Evolutionary conservation across 2,113 vertebrate species (phyloP), one percentile per base, ranked within the genome.

Genomic region (Semicossyphus pulcher): DNA sequence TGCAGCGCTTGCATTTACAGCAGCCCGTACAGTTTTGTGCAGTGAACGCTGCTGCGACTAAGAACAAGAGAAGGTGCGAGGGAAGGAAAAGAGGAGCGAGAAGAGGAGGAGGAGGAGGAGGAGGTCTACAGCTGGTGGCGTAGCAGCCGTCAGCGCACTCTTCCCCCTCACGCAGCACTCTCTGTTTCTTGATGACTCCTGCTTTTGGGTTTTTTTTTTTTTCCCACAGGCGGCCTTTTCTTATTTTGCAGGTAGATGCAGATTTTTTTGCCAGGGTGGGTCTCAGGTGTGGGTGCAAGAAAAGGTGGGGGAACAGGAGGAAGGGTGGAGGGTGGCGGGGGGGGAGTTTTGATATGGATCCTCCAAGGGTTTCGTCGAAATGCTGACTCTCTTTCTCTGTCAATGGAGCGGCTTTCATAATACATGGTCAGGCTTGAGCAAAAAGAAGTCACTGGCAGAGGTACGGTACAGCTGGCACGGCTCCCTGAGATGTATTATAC

Each of bases 201-300:
- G 86, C 47, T 5, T 88, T 91, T 81, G 62, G 72, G 77, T 62
- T 80, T 80, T 92, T 92, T 63, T 80, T 81, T 92, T 92, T 92
- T 91, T 91, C 72, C n/a, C n/a, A n/a, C 86, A 86, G 71, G 63
- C 58, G n/a, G 53, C 62, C 76, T 88, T 89, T 89, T 89, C 89
- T 84, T 74, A 86, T 92, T 93, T 92, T 93, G 93, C 93, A 87
- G 83, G 81, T 89, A 89, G 83, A 86, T 90, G 92, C 92, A 92
- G 83, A 90, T 88, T 93, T 91, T 80, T 60, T 78, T 72, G 83
- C 82, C 80, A 45, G 71, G 84, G 79, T 84, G 85, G 88, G 87
- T 88, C 90, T 94, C 93, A 91, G 88, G 91, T 93, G 89, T 60
- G 68, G 74, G 87, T 81, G 80, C 75, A 89, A 89, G 45, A 88